Evolutionary conservation across 2,113 vertebrate species (phyloP).

Genomic region (Oncorhynchus kisutch): DNA sequence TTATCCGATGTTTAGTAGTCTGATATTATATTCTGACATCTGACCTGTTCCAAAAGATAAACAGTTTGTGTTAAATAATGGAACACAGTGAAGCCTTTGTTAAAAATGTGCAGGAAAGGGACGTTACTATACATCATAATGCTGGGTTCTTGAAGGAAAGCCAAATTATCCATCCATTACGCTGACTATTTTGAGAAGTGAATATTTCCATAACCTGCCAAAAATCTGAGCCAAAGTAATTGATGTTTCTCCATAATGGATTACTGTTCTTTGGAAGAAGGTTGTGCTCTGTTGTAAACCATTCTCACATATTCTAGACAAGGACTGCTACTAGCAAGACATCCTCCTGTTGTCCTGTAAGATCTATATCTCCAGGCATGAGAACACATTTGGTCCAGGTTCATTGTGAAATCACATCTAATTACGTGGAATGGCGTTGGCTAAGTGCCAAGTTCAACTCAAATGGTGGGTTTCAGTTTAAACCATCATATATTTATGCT

Average conservation of each 20-base stretch:
- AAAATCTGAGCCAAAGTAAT: constrained; percentile 32
- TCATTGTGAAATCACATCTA: constrained; percentile 65
- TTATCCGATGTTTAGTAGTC: background rate
- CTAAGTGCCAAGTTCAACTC: constrained; percentile 49
- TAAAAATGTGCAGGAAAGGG: constrained; percentile 13
- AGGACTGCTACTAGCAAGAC: constrained; percentile 12
- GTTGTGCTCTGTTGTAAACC: constrained; percentile 9
- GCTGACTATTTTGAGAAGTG: constrained; percentile 22
- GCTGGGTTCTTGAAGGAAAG: constrained; percentile 25
- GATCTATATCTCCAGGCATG: constrained; percentile 43
- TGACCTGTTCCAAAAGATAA: background rate
- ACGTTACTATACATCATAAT: background rate
- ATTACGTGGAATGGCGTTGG: constrained; percentile 64
- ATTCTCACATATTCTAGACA: constrained; percentile 8
- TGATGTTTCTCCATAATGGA: constrained; percentile 39
- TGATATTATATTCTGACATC: background rate
- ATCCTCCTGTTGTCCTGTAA: constrained; percentile 21
- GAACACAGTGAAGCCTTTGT: constrained; percentile 6
- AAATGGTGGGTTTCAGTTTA: constrained; percentile 49
- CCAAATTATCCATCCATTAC: constrained; percentile 41
- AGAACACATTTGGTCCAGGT: constrained; percentile 50
- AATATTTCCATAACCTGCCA: constrained; percentile 32
- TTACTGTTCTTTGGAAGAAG: constrained; percentile 24
- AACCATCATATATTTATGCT: constrained; percentile 46
- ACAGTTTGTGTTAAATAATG: background rate